Base-by-base conservation (phyloP, 2,113 vertebrate species). In the Rhipidura dahli region DNA sequence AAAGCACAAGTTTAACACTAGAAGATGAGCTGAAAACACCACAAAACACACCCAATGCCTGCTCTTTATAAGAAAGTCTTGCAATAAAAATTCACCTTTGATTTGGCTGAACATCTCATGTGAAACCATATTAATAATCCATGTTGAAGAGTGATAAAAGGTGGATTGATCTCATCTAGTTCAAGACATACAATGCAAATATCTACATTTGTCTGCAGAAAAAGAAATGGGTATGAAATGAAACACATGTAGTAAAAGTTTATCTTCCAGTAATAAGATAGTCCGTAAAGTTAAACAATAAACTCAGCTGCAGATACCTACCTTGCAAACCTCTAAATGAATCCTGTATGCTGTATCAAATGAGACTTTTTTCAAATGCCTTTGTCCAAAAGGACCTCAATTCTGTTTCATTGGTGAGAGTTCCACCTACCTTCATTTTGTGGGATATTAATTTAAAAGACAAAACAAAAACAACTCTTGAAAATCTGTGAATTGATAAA, bases 401-500 rank as follows among this genome's bases (percentile, higher is more conserved):
- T 20, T 56, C 17, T 39, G 7, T 61, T 85, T 71, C 26, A 51
- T 5, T 60, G 21, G 2, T 89, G 33, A 64, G 40, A 69, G 6
- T 75, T 70, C 23, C 16, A 59, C 11, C 15, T 6, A 35, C 12
- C 8, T 72, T 66, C 5, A 13, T 87, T 83, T 71, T 39, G 8
- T 19, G 30, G 37, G 5, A n/a, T 50, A 89, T 39, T 84, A 50
- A 57, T 87, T 56, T 70, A 59, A 65, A 61, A 57, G 39, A 1
- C 1, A 4, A 97, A 96, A 65, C 42, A 86, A 94, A 94, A 73
- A 14, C 68, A 81, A 80, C 47, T 65, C 56, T 77, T 72, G 89
- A 83, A 93, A 63, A 90, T 91, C 84, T 89, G 42, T 96, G 72
- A 95, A 89, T 39, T 95, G 17, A 11, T 37, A 72, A 97, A 94